These are phyloP conservation scores for Cliona cf. orientalis DNA, from an alignment of 37 sponge, comb jelly and placozoan genomes.

Conservation along the genomic window DNA sequence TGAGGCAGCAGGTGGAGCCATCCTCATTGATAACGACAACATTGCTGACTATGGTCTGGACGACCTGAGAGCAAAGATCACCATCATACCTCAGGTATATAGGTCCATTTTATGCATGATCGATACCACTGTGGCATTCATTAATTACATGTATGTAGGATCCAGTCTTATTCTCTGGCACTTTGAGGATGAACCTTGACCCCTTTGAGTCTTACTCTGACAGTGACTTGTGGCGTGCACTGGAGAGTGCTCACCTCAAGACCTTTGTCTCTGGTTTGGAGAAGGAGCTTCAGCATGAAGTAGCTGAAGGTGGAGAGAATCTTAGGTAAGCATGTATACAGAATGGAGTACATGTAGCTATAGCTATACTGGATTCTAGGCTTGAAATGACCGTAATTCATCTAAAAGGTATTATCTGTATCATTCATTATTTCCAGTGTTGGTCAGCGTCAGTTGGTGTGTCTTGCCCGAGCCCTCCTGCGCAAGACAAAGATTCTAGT, in stretches of 20 bases:
- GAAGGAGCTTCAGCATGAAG: conserved; percentile 53
- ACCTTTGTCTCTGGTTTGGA: conserved; percentile 64
- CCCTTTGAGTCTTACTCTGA: conserved; percentile 85
- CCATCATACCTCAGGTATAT: conserved; percentile 95
- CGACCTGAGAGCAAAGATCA: conserved; percentile 85
- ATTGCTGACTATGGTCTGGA: conserved; percentile 81
- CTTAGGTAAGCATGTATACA: conserved; percentile 79
- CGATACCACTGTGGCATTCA: too few relatives aligned
- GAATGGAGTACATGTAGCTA: too few relatives aligned
- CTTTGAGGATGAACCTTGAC: conserved; percentile 90
- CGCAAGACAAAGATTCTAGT: conserved; percentile 96
- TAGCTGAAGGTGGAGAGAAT: conserved; percentile 95
- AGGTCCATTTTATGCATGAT: too few relatives aligned
- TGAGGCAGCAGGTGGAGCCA: conserved; percentile 84
- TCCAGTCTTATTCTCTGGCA: conserved; percentile 91
- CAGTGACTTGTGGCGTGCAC: conserved; percentile 83
- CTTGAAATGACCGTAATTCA: too few relatives aligned
- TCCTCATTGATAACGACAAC: conserved; percentile 78
- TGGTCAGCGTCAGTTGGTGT: conserved; percentile 98
- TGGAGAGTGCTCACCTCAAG: conserved; percentile 87
- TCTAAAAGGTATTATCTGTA: too few relatives aligned
- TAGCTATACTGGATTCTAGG: too few relatives aligned
- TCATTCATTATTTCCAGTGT: conserved; percentile 68
- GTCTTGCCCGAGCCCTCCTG: conserved; percentile 96
- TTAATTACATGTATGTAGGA: conserved; percentile 60